Conservation (phyloP, 2,888 invertebrate species). For the Aspidiotus destructor region DNA sequence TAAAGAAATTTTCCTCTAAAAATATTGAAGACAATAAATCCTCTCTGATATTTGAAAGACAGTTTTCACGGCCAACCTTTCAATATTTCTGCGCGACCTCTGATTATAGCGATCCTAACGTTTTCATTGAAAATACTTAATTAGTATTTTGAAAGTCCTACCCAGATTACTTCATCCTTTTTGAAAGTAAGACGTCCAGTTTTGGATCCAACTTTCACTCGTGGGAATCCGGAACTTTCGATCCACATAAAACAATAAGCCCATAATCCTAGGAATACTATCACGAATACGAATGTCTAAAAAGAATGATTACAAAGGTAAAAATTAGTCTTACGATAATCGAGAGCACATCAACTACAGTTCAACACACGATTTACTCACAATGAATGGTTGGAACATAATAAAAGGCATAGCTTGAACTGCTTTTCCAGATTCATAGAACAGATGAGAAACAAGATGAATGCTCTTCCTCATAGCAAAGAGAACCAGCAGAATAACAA, state of each 20-base stretch:
- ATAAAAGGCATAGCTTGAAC: slow-evolving; percentile 52
- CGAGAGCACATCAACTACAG: not conserved
- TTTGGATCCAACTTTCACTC: slow-evolving; percentile 34
- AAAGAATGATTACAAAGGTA: slow-evolving; percentile 34
- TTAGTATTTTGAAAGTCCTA: slow-evolving; percentile 33
- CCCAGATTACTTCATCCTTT: slow-evolving; percentile 44
- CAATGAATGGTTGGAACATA: slow-evolving; percentile 52
- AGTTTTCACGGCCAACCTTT: not conserved
- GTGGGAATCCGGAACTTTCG: slow-evolving; percentile 50
- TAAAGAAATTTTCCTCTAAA: no score
- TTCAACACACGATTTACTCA: slow-evolving; percentile 41
- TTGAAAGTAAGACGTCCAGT: slow-evolving; percentile 39
- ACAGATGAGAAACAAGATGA: slow-evolving; percentile 52
- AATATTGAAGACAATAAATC: no score
- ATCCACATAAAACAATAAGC: slow-evolving; percentile 53
- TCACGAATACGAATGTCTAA: slow-evolving; percentile 50
- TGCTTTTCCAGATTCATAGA: slow-evolving; percentile 58
- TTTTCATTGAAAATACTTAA: no score
- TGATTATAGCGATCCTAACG: no score
- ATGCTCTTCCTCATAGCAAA: slow-evolving; percentile 54
- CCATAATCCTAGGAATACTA: slow-evolving; percentile 49
- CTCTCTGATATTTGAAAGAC: not conserved
- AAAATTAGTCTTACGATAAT: not conserved
- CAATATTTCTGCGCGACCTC: no score
- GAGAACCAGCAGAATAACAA: slow-evolving; percentile 48